Evolutionary conservation across 2,113 vertebrate species (phyloP), one percentile per base, ranked within the genome.

Genomic region (Danionella cerebrum): DNA sequence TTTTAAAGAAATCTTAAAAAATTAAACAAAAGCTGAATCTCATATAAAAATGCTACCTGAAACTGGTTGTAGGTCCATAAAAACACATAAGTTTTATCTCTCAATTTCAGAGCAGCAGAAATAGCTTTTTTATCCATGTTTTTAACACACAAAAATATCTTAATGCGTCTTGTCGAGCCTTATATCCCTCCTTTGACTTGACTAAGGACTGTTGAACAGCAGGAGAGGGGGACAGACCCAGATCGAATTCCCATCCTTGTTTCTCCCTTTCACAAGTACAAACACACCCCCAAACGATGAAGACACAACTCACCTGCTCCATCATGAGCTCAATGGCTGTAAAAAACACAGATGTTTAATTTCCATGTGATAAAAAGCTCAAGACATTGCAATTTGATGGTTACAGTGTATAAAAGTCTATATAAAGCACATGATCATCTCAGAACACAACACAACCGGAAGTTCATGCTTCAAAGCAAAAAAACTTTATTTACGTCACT

Each of bases 61-160:
- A 87, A 86, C 72, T 85, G 84, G 7, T 67, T 71, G 71, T 33
- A 60, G 31, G 84, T 88, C 84, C 86, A 88, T 69, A 85, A 48
- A 71, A 84, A 88, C 12, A 88, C 75, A 53, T 80, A 88, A 0
- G 81, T 85, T 58, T 65, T 73, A 38, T 81, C 79, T 39, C 71
- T 74, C 5, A 60, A 52, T 1, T 70, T 71, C 22, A 70, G 31
- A 11, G 38, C 38, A 33, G n/a, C 6, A 12, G 24, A 13, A 22
- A 48, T 4, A 6, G 18, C 57, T 55, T 67, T 65, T 11, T 58
- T 59, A 36, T 78, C 63, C 79, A 76, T 80, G 9, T 16, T 29
- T 18, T 8, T 22, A 14, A 6, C 16, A 33, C 33, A 33, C 5
- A 21, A 35, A 5, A 42, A 18, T 33, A 53, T 19, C 33, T 33